Conservation (phyloP, 2,797 vertebrate genomes). For the Macropodus opercularis region DNA sequence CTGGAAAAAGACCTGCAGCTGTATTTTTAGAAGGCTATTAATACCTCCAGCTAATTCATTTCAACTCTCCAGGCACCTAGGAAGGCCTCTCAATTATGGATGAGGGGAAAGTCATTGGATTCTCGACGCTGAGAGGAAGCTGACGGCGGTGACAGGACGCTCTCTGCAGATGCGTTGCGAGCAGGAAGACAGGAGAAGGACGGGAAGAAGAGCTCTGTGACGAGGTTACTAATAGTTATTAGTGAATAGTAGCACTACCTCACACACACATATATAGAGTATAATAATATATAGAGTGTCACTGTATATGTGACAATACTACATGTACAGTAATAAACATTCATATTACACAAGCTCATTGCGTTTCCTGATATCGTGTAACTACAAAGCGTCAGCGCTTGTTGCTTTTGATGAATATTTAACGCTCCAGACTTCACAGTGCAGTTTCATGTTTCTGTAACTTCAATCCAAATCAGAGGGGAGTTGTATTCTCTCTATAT, state of each 20-base stretch:
- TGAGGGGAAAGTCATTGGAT: slow-evolving; percentile 82
- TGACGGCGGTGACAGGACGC: slow-evolving; percentile 60
- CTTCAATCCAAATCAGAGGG: slow-evolving; percentile 40
- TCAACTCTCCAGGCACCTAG: slow-evolving; percentile 79
- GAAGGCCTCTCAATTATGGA: slow-evolving; percentile 82
- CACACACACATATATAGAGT: too few species aligned
- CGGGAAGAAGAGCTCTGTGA: slow-evolving; percentile 17
- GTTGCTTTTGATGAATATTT: slow-evolving; percentile 60
- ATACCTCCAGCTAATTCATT: slow-evolving; percentile 83
- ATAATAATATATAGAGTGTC: too few species aligned
- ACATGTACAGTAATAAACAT: not conserved
- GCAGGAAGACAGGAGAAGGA: slow-evolving; percentile 63
- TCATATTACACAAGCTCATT: slow-evolving; percentile 1
- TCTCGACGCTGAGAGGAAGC: slow-evolving; percentile 69
- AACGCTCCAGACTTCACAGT: slow-evolving; percentile 33
- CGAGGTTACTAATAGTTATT: not conserved
- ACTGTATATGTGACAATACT: slow-evolving; percentile 16
- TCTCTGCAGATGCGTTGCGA: slow-evolving; percentile 63
- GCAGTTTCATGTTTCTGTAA: slow-evolving; percentile 38
- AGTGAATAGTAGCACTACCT: not conserved
- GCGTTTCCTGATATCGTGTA: slow-evolving; percentile 24
- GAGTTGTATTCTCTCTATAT: slow-evolving; percentile 43
- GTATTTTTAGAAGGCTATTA: slow-evolving; percentile 83
- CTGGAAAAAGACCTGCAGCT: slow-evolving; percentile 74
- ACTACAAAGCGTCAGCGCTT: slow-evolving; percentile 25